phyloP scores from a whole-genome alignment of 2,797 vertebrate genomes.

The Graptemys geographica region DNA sequence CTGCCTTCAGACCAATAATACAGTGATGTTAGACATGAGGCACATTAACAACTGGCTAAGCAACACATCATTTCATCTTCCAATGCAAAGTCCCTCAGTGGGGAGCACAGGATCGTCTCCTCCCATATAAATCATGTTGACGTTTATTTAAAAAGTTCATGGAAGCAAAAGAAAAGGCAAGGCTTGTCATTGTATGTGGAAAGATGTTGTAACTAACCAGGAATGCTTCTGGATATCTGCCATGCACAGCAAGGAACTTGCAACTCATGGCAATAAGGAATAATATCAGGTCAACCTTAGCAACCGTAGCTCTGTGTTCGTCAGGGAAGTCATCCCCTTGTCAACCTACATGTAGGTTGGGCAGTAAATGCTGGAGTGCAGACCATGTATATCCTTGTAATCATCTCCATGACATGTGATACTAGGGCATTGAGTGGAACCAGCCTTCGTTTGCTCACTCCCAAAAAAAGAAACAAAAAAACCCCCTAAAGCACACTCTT shows the following conservation, averaged over 20 bases:
- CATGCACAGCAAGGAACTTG: constrained; percentile 42
- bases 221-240: constrained; percentile 70
- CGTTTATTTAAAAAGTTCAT: constrained; percentile 50
- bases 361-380: background rate
- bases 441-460: constrained; percentile 60
- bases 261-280: background rate
- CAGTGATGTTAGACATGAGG: background rate
- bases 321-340: background rate
- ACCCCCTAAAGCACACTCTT: constrained; percentile 52
- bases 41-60: constrained; percentile 30
- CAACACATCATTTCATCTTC: background rate
- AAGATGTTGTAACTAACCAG: constrained; percentile 52
- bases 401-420: constrained; percentile 33
- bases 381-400: background rate
- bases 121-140: constrained; percentile 16
- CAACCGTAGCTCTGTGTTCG: background rate
- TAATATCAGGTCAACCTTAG: background rate
- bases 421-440: constrained; percentile 59
- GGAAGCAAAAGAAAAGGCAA: constrained; percentile 65
- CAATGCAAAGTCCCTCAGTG: background rate
- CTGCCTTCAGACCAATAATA: background rate
- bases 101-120: background rate
- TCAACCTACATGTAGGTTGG: background rate
- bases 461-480: constrained; percentile 13
- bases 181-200: constrained; percentile 47